phyloP scores from a whole-genome alignment of 1,140 invertebrate genomes.

The Armadillidium nasatum region DNA sequence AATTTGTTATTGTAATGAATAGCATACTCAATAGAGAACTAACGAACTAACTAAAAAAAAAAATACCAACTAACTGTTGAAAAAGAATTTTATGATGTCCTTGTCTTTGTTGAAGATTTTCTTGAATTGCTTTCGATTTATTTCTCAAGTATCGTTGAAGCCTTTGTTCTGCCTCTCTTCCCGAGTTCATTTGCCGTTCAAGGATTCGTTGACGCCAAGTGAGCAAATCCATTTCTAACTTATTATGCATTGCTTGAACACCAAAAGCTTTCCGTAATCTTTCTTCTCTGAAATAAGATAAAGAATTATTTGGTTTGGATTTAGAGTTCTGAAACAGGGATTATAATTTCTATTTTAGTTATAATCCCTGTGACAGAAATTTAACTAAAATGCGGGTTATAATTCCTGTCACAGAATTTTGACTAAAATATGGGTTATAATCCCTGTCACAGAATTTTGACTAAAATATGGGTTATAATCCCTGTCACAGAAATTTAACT shows the following conservation, averaged over 20 bases:
- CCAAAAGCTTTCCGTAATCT: slow-evolving; percentile 17
- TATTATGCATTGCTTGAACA: slow-evolving; percentile 32
- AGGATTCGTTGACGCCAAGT: slow-evolving; percentile 33
- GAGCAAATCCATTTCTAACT: slow-evolving; percentile 34
- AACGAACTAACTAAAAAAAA: too few relatives aligned
- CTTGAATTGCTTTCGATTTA: neutral
- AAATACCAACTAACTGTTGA: neutral
- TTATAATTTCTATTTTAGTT: too few relatives aligned
- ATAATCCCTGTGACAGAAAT: too few relatives aligned
- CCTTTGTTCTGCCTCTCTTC: slow-evolving; percentile 27
- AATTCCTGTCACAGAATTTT: neutral
- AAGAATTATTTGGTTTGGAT: neutral
- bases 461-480: too few relatives aligned
- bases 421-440: too few relatives aligned
- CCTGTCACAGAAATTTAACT: too few relatives aligned
- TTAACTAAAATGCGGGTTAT: too few relatives aligned
- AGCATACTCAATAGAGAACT: too few relatives aligned
- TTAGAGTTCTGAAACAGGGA: too few relatives aligned
- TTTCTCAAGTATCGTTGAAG: slow-evolving; percentile 28
- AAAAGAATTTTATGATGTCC: neutral
- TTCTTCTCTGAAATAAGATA: slow-evolving; percentile 26
- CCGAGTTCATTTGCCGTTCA: slow-evolving; percentile 24
- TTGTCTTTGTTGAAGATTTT: neutral
- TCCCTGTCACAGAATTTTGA: too few relatives aligned
- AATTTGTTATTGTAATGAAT: too few relatives aligned